These are phyloP conservation scores for Sarcophilus harrisii DNA, from an alignment of 2,797 vertebrate genomes.

Conservation along the genomic window DNA sequence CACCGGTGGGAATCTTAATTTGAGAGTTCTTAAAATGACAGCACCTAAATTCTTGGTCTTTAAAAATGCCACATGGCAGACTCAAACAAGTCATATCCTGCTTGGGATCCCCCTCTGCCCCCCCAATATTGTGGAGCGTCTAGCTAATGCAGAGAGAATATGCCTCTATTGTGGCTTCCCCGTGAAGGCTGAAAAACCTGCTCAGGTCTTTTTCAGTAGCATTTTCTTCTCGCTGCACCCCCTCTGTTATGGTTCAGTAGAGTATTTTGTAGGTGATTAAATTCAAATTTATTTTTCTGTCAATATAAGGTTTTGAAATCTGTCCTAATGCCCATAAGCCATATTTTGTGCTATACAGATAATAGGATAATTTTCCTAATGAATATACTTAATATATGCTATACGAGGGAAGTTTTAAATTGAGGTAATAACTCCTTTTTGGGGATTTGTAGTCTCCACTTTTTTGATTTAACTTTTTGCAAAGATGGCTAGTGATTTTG, in stretches of 20 bases:
- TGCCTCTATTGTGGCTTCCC: conserved; percentile 38
- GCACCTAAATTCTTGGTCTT: conserved; percentile 51
- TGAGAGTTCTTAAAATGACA: conserved; percentile 55
- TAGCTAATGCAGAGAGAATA: conserved; percentile 53
- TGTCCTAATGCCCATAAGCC: conserved; percentile 65
- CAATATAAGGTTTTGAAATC: conserved; percentile 58
- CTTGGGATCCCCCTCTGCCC: conserved; percentile 1
- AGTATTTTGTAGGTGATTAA: conserved; percentile 63
- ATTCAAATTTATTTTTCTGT: conserved; percentile 67
- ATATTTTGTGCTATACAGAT: conserved; percentile 56
- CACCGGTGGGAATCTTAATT: conserved; percentile 21
- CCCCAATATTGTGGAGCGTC: neutral
- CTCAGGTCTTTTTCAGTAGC: conserved; percentile 23
- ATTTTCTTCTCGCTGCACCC: conserved; percentile 29
- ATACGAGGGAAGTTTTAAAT: conserved; percentile 62
- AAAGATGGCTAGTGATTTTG: conserved; percentile 70
- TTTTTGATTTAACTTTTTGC: conserved; percentile 65
- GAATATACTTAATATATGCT: conserved; percentile 63
- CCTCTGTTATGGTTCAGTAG: conserved; percentile 19
- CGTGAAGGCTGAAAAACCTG: conserved; percentile 60
- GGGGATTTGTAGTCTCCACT: conserved; percentile 54
- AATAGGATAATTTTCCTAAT: conserved; percentile 73
- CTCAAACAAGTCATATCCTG: conserved; percentile 45
- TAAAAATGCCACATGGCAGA: conserved; percentile 43
- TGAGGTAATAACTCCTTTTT: conserved; percentile 66